A percentile compares a stretch with the other conserved stretches of the same genome.
phyloP scores from a whole-genome alignment of 2,797 vertebrate genomes.

The Lithobates pipiens region DNA sequence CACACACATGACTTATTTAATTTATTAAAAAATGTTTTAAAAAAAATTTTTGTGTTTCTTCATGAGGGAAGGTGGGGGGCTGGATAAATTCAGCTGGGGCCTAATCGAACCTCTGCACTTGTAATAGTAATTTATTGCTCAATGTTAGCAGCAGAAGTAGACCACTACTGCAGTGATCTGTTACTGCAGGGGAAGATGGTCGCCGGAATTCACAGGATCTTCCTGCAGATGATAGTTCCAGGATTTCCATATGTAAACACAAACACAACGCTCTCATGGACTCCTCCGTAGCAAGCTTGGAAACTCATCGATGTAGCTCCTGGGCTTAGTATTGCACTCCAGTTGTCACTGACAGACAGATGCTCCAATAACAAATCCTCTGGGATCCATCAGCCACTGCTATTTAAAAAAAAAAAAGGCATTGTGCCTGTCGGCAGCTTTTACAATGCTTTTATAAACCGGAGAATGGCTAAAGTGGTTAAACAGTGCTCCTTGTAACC shows the following conservation, averaged over 20 bases:
- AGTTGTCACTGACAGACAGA: neutral
- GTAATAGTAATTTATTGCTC: too few relatives aligned
- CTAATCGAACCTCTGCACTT: too few relatives aligned
- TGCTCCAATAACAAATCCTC: neutral
- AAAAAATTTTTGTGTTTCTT: too few relatives aligned
- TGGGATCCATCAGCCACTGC: neutral
- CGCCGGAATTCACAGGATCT: neutral
- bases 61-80: too few relatives aligned
- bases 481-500: neutral
- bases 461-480: neutral
- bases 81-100: too few relatives aligned
- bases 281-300: neutral
- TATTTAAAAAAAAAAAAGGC: neutral
- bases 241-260: neutral
- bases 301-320: neutral
- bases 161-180: too few relatives aligned
- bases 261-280: neutral
- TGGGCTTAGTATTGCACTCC: too few relatives aligned
- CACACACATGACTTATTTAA: too few relatives aligned
- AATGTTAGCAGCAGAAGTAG: too few relatives aligned
- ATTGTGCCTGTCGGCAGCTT: neutral
- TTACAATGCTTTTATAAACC: neutral
- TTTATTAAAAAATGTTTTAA: too few relatives aligned
- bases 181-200: too few relatives aligned
- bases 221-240: neutral